A percentile compares a stretch with the other conserved stretches of the same genome.
phyloP scores from a whole-genome alignment of 2,888 invertebrate genomes.

The Thecophora atra region DNA sequence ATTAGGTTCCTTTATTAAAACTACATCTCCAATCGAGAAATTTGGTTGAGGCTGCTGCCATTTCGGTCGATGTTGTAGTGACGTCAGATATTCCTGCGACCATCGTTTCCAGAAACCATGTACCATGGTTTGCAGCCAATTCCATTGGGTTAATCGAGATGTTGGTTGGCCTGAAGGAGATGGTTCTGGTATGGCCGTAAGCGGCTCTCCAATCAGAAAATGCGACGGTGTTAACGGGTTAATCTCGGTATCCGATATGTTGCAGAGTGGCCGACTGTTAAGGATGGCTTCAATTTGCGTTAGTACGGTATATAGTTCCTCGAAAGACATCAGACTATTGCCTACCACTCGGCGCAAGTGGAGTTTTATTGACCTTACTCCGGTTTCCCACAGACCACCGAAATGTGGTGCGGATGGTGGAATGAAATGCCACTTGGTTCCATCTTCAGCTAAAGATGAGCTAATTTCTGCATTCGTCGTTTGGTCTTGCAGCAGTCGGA shows the following conservation, averaged over 20 bases:
- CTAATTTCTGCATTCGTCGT: constrained; percentile 11
- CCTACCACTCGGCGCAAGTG: constrained; percentile 38
- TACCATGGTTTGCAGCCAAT: constrained; percentile 33
- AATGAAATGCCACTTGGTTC: constrained; percentile 36
- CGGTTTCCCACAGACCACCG: constrained; percentile 38
- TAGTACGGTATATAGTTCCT: constrained; percentile 41
- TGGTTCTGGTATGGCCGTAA: constrained; percentile 34
- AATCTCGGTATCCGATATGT: too few relatives aligned
- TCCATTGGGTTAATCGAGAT: neutral
- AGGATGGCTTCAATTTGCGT: constrained; percentile 41
- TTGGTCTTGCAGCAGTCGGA: constrained; percentile 32
- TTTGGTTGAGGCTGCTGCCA: constrained; percentile 15
- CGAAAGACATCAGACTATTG: constrained; percentile 30
- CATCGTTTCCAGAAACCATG: constrained; percentile 44
- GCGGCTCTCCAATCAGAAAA: constrained; percentile 40
- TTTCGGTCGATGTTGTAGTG: constrained; percentile 35
- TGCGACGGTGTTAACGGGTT: constrained; percentile 37
- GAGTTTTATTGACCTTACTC: constrained; percentile 29
- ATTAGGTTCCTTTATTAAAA: constrained; percentile 28
- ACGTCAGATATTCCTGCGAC: constrained; percentile 32
- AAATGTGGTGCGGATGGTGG: constrained; percentile 39
- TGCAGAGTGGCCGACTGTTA: constrained; percentile 38
- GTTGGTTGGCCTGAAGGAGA: neutral
- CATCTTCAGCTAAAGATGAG: constrained; percentile 15
- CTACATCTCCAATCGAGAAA: neutral